Evolutionary conservation across 2,113 vertebrate genomes (phyloP).

Genomic region (Cebidichthys violaceus): DNA sequence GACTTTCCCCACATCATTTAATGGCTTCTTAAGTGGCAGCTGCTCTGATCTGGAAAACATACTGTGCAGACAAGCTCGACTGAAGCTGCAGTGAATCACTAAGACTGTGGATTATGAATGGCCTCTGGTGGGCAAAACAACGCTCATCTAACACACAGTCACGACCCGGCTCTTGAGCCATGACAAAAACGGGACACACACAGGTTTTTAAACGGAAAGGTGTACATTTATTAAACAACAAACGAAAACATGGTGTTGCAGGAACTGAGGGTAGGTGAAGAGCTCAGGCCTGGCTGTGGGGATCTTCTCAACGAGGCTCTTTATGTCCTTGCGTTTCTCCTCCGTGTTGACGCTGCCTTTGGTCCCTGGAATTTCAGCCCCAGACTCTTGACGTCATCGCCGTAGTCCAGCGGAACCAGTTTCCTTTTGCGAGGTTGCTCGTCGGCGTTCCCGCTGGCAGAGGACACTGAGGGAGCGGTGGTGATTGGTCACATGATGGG

Average conservation of each 20-base stretch:
- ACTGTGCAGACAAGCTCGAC: constrained; percentile 40
- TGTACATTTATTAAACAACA: no score
- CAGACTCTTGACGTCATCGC: constrained; percentile 94
- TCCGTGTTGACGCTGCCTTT: constrained; percentile 94
- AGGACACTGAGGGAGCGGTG: constrained; percentile 97
- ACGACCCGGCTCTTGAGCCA: no score
- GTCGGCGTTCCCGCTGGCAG: constrained; percentile 95
- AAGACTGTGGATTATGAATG: constrained; percentile 25
- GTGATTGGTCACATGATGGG: constrained; percentile 95
- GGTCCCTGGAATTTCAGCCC: constrained; percentile 73
- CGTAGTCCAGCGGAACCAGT: constrained; percentile 97
- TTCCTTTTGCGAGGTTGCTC: constrained; percentile 96
- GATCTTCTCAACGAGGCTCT: constrained; percentile 99
- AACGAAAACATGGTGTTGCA: no score
- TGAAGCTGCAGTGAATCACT: constrained; percentile 44
- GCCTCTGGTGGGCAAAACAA: constrained; percentile 27
- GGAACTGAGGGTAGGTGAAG: constrained; percentile 96
- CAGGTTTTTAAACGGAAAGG: no score
- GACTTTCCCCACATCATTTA: constrained; percentile 37
- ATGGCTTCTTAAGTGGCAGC: constrained; percentile 61
- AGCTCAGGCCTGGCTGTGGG: constrained; percentile 97
- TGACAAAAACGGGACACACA: no score
- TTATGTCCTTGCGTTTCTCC: constrained; percentile 98
- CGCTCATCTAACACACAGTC: constrained; percentile 25
- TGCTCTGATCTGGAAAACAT: constrained; percentile 50